Percentiles rank a stretch among this genome's conserved stretches.
Conservation (phyloP, 1,140 invertebrate species). For the Aphelenchoides besseyi region DNA sequence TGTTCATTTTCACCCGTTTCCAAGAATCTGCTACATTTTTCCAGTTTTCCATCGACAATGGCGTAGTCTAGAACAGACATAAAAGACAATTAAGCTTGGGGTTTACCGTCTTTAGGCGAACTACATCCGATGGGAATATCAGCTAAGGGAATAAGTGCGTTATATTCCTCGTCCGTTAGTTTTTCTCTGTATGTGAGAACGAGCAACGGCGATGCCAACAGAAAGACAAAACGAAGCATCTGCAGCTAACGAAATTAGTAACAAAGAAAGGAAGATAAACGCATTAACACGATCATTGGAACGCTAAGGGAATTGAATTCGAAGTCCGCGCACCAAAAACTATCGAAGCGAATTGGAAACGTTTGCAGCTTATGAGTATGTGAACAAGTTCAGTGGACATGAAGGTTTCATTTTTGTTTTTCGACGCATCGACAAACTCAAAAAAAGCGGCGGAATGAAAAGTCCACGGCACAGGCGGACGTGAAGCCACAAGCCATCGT, state of each 20-base stretch:
- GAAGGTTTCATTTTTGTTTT: neutral
- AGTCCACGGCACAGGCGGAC: neutral
- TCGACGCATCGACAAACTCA: neutral
- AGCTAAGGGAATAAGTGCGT: constrained; percentile 37
- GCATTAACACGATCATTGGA: neutral
- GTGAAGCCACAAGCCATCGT: neutral
- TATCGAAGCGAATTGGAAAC: neutral
- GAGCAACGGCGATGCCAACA: neutral
- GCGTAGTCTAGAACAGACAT: constrained; percentile 31
- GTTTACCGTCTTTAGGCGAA: constrained; percentile 17
- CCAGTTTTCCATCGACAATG: constrained; percentile 40
- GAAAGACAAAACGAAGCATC: neutral
- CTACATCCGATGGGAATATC: constrained; percentile 38
- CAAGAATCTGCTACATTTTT: constrained; percentile 42
- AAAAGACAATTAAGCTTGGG: constrained; percentile 25
- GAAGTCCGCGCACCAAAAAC: neutral
- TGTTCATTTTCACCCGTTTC: constrained; percentile 40
- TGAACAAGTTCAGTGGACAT: too few species aligned
- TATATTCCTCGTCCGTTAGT: constrained; percentile 48
- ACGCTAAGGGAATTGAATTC: neutral
- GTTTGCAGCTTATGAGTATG: neutral
- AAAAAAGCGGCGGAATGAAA: neutral
- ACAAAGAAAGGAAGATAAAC: neutral
- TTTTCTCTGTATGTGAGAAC: constrained; percentile 17
- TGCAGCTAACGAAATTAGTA: neutral